Percentiles rank a stretch among this genome's conserved stretches.
Conservation (phyloP, 2,113 vertebrate species). For the Psammodynastes pulverulentus region DNA sequence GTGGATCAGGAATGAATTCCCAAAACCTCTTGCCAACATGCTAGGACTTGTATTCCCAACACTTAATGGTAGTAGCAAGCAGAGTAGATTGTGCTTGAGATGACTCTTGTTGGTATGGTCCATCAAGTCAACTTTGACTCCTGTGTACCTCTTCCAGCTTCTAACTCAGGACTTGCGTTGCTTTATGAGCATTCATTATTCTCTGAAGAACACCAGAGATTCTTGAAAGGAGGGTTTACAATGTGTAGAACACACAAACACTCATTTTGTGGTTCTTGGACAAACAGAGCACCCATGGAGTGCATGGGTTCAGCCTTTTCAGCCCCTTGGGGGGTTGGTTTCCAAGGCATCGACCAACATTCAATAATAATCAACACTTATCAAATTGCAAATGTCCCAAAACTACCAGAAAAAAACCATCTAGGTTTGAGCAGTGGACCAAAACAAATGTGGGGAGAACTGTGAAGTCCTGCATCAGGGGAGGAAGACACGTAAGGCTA, state of each 20-base stretch:
- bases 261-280: neutral
- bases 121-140: neutral
- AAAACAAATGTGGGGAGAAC: neutral
- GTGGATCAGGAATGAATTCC: neutral
- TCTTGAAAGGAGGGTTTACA: neutral
- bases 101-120: neutral
- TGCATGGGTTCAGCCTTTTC: neutral
- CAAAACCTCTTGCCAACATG: neutral
- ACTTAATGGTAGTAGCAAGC: neutral
- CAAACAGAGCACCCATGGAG: neutral
- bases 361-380: too few relatives aligned
- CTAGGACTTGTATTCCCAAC: neutral
- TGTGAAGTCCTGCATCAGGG: neutral
- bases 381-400: neutral
- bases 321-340: neutral
- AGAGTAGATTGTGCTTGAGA: neutral
- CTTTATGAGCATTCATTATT: neutral
- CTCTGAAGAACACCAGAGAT: neutral
- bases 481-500: neutral
- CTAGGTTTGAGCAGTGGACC: neutral
- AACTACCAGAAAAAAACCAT: neutral
- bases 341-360: neutral
- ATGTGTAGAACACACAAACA: neutral
- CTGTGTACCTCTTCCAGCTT: neutral
- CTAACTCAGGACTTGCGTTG: neutral